A percentile compares a stretch with the other conserved stretches of the same genome.
phyloP scores from a whole-genome alignment of 2,113 vertebrate species.

The Corythornis vintsioides region DNA sequence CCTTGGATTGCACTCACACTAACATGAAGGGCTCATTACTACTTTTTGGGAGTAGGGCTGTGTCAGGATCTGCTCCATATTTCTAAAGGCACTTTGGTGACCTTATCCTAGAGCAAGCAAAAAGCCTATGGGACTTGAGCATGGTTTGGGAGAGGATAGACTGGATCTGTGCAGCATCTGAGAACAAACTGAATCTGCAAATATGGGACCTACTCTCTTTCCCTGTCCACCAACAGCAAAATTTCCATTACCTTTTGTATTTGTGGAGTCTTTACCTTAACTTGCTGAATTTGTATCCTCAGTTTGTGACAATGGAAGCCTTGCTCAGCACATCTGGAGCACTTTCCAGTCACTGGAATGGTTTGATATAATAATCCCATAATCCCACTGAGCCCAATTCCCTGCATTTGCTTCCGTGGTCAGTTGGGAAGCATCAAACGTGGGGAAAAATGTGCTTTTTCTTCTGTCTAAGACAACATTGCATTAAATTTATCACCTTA shows the following conservation, averaged over 20 bases:
- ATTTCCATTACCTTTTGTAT: not conserved
- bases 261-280: not conserved
- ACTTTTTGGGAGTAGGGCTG: not conserved
- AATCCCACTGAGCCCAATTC: conserved; percentile 4
- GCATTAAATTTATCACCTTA: conserved; percentile 20
- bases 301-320: not conserved
- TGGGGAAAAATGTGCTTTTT: not conserved
- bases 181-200: not conserved
- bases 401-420: not conserved
- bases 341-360: not conserved
- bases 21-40: not conserved
- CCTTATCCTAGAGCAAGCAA: not conserved
- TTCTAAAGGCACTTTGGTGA: not conserved
- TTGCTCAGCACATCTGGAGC: conserved; percentile 31
- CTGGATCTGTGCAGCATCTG: no score
- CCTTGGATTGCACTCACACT: not conserved
- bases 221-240: not conserved
- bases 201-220: not conserved
- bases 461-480: not conserved
- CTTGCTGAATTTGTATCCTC: not conserved
- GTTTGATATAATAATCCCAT: conserved; percentile 22
- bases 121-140: not conserved
- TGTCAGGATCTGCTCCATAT: not conserved
- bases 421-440: not conserved
- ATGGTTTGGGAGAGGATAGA: no score